Evolutionary conservation across 2,888 invertebrate genomes (phyloP).

Genomic region (Neria commutata): DNA sequence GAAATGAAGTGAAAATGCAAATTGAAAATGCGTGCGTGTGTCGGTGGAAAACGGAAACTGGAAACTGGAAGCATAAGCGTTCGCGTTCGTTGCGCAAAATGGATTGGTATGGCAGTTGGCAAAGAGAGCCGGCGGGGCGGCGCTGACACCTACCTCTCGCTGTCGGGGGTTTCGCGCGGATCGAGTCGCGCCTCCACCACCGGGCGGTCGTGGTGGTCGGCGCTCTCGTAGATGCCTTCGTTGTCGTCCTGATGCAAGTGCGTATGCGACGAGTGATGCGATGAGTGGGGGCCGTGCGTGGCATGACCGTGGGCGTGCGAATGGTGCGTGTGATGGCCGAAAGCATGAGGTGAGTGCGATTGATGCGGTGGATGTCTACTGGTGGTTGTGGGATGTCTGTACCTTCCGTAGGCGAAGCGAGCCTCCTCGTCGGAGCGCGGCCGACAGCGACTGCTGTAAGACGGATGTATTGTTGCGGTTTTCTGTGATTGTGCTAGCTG

Average conservation of each 20-base stretch:
- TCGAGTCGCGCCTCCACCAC: constrained; percentile 70
- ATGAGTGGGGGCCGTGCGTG: constrained; percentile 63
- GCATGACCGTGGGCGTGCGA: constrained; percentile 63
- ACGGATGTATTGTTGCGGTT: constrained; percentile 64
- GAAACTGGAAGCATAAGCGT: neutral
- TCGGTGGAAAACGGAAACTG: constrained; percentile 17
- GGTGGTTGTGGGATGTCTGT: constrained; percentile 62
- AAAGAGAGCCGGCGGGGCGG: neutral
- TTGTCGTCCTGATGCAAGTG: constrained; percentile 73
- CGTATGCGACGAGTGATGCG: constrained; percentile 66
- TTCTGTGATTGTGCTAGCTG: constrained; percentile 64
- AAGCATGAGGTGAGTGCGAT: constrained; percentile 65
- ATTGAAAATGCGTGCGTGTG: constrained; percentile 22
- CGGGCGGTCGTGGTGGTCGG: constrained; percentile 73
- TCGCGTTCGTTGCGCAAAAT: neutral
- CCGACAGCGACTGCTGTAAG: constrained; percentile 67
- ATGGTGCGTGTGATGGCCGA: constrained; percentile 64
- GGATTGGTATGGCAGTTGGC: neutral
- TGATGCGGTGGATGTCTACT: constrained; percentile 65
- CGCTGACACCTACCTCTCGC: constrained; percentile 86
- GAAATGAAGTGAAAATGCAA: neutral
- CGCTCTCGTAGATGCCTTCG: constrained; percentile 87
- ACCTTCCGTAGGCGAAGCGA: constrained; percentile 77
- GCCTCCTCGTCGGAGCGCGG: constrained; percentile 73
- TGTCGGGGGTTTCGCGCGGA: constrained; percentile 81